Evolutionary conservation across 2,888 invertebrate genomes (phyloP).

Genomic region (Eupithecia insigniata): DNA sequence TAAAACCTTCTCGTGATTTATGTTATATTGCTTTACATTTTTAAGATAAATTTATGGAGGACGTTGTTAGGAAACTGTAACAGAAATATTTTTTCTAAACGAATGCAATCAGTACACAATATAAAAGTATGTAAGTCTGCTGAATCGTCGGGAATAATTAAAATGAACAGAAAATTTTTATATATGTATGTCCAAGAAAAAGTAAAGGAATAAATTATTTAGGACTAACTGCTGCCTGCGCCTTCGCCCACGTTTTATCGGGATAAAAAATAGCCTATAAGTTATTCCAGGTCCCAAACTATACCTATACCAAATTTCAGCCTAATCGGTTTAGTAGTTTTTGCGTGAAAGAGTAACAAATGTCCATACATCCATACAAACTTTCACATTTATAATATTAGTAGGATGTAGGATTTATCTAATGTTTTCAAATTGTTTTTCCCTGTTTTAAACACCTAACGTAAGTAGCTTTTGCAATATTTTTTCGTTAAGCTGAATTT

Average conservation of each 20-base stretch:
- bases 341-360: too few relatives aligned
- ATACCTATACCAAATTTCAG: too few relatives aligned
- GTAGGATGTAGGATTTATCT: background rate
- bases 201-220: too few relatives aligned
- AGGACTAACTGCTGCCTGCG: too few relatives aligned
- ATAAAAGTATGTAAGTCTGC: background rate
- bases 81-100: background rate
- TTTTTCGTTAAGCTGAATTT: background rate
- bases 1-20: constrained; percentile 17
- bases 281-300: too few relatives aligned
- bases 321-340: too few relatives aligned
- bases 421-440: background rate
- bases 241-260: too few relatives aligned
- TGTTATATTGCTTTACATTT: constrained; percentile 13
- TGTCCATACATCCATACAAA: too few relatives aligned
- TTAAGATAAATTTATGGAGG: background rate
- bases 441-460: background rate
- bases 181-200: too few relatives aligned
- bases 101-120: background rate
- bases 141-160: background rate
- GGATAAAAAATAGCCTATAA: too few relatives aligned
- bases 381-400: too few relatives aligned
- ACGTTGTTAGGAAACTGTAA: background rate
- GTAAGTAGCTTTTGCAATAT: background rate
- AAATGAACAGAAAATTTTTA: too few relatives aligned